phyloP scores from a whole-genome alignment of 1,140 invertebrate genomes.

The Bombus terrestris region DNA sequence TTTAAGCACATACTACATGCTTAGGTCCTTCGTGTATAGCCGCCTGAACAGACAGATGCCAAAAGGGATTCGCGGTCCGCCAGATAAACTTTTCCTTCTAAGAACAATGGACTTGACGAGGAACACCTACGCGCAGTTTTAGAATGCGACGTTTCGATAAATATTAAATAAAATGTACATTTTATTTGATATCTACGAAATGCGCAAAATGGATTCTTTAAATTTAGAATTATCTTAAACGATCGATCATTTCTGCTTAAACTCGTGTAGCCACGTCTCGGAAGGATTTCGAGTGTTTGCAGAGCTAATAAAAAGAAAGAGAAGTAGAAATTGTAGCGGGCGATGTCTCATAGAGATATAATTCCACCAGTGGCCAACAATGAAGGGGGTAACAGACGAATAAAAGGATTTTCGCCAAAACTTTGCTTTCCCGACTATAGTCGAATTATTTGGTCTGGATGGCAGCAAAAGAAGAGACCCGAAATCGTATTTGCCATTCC shows the following conservation, averaged over 20 bases:
- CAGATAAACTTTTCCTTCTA: neutral
- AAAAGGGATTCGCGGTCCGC: neutral
- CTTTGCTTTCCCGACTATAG: constrained; percentile 53
- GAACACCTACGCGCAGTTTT: neutral
- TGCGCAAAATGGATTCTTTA: neutral
- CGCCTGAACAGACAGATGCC: neutral
- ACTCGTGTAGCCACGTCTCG: neutral
- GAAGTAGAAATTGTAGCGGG: constrained; percentile 21
- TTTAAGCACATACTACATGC: neutral
- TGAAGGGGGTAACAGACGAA: constrained; percentile 17
- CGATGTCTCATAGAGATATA: constrained; percentile 33
- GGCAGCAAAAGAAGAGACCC: constrained; percentile 60
- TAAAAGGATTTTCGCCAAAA: constrained; percentile 75
- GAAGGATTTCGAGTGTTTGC: neutral
- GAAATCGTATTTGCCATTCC: constrained; percentile 80
- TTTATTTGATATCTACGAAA: too few relatives aligned
- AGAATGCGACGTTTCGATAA: neutral
- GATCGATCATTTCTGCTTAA: neutral
- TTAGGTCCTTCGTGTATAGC: neutral
- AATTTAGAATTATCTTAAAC: neutral
- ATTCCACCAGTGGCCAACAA: neutral
- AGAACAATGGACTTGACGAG: too few relatives aligned
- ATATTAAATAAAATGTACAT: neutral
- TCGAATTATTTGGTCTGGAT: constrained; percentile 68
- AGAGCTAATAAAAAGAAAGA: too few relatives aligned